phyloP scores from a whole-genome alignment of 2,797 vertebrate species.

The Lacerta agilis region DNA sequence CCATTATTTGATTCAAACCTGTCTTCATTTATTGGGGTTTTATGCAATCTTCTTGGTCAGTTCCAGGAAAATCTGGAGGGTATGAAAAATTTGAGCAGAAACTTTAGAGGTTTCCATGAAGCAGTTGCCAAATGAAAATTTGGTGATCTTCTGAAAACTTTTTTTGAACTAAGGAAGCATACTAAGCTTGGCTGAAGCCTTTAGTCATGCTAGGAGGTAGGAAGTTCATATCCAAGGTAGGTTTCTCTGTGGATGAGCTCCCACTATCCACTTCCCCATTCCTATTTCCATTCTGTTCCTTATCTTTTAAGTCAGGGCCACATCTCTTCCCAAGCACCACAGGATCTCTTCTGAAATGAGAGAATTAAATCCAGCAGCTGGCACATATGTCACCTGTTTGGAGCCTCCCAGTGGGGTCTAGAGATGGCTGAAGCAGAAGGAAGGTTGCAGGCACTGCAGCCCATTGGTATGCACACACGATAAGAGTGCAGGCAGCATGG shows the following conservation, averaged over 20 bases:
- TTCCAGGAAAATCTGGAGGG: not conserved
- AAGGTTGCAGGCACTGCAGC: conserved; percentile 7
- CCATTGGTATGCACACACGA: conserved; percentile 24
- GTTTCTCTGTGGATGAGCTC: not conserved
- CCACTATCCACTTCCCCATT: not conserved
- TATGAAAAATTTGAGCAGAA: not conserved
- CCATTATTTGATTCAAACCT: not conserved
- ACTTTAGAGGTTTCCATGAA: not conserved
- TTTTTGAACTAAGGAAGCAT: not conserved
- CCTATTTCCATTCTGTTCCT: not conserved
- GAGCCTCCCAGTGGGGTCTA: conserved; percentile 2
- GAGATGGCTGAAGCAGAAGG: conserved; percentile 5
- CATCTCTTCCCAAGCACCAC: not conserved
- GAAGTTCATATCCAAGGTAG: not conserved
- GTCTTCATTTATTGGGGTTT: not conserved
- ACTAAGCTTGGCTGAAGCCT: not conserved
- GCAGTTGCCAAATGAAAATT: not conserved
- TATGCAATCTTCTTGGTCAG: not conserved
- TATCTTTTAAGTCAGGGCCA: not conserved
- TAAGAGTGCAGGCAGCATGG: conserved; percentile 49
- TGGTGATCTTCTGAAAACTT: not conserved
- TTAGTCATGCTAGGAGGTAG: not conserved
- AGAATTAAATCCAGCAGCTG: not conserved
- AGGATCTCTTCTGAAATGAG: not conserved
- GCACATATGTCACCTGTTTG: conserved; percentile 13